phyloP scores from a whole-genome alignment of 2,113 vertebrate genomes.

The Labeo rohita region DNA sequence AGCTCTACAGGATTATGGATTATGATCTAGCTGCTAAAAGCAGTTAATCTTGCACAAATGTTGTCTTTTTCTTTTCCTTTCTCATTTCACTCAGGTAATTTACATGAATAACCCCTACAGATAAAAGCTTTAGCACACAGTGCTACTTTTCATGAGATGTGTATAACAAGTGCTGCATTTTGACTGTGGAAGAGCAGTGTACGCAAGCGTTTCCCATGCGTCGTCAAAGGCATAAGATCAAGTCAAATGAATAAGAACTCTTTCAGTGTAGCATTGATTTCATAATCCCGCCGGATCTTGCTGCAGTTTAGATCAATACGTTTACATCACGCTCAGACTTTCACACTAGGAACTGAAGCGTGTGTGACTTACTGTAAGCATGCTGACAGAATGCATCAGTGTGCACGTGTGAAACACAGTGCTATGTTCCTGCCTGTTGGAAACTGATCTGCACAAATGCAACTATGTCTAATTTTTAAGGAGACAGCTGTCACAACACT shows the following conservation, averaged over 20 bases:
- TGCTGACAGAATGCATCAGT: slow-evolving; percentile 12
- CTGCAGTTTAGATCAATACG: slow-evolving; percentile 36
- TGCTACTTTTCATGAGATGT: background rate
- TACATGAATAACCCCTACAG: slow-evolving; percentile 19
- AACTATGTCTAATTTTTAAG: background rate
- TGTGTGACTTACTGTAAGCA: slow-evolving; percentile 25
- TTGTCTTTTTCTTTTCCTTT: slow-evolving; percentile 14
- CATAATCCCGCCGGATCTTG: slow-evolving; percentile 35
- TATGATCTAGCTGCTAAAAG: slow-evolving; percentile 5
- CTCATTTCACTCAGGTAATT: slow-evolving; percentile 4
- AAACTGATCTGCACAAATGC: background rate
- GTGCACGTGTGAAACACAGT: background rate
- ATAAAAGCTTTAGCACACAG: background rate
- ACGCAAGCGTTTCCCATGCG: background rate
- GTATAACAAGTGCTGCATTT: background rate
- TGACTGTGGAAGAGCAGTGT: background rate
- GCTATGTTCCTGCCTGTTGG: background rate
- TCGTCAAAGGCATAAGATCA: slow-evolving; percentile 11
- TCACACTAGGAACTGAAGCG: background rate
- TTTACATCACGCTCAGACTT: slow-evolving; percentile 36
- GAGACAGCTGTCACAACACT: slow-evolving; percentile 20
- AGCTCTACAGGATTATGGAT: background rate
- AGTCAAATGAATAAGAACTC: slow-evolving; percentile 42
- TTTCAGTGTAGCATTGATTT: slow-evolving; percentile 40
- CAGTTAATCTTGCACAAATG: slow-evolving; percentile 19